phyloP scores from a whole-genome alignment of 1,140 invertebrate genomes.

The Lethrus apterus region DNA sequence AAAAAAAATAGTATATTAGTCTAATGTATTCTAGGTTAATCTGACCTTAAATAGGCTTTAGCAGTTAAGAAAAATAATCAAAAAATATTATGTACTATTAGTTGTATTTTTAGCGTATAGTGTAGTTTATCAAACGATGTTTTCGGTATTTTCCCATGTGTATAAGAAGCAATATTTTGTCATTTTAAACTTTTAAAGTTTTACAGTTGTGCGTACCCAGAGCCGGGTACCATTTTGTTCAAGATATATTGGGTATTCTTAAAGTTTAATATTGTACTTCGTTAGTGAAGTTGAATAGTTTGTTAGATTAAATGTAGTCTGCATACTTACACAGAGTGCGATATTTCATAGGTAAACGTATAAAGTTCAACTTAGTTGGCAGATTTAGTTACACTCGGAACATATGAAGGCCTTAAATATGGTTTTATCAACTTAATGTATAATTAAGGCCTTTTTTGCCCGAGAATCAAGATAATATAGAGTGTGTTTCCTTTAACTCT shows the following conservation, averaged over 20 bases:
- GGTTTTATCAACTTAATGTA: slow-evolving; percentile 9
- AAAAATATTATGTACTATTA: no score
- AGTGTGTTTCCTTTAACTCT: no score
- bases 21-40: no score
- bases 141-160: slow-evolving; percentile 2
- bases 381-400: slow-evolving; percentile 16
- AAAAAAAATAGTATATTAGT: no score
- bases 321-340: slow-evolving; percentile 18
- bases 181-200: no score
- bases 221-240: slow-evolving; percentile 12
- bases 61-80: no score
- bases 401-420: slow-evolving; percentile 16
- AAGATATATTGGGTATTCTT: slow-evolving; percentile 15
- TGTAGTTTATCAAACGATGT: no score
- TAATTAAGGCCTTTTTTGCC: slow-evolving; percentile 14
- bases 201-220: slow-evolving; percentile 10
- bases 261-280: slow-evolving; percentile 16
- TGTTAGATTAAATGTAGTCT: slow-evolving; percentile 18
- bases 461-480: neutral
- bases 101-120: no score
- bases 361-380: slow-evolving; percentile 17
- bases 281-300: slow-evolving; percentile 16
- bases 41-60: no score
- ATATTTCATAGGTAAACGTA: slow-evolving; percentile 17
- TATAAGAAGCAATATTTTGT: slow-evolving; percentile 10